A percentile compares a stretch with the other conserved stretches of the same genome.
phyloP scores from a whole-genome alignment of 2,888 invertebrate species.

The Caenorhabditis virilis region DNA sequence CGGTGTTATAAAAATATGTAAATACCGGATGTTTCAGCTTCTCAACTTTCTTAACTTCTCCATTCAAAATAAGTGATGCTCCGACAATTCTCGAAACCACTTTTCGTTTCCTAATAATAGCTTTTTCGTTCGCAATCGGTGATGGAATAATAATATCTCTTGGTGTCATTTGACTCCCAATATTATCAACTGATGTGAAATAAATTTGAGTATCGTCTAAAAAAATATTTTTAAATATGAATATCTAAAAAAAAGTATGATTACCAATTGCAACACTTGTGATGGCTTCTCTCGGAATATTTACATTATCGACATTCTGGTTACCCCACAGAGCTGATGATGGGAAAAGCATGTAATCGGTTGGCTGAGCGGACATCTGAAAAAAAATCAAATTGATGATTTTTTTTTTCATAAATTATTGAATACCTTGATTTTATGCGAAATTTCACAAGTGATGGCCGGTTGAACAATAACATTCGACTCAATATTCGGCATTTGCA shows the following conservation, averaged over 20 bases:
- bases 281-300: constrained; percentile 52
- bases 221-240: constrained; percentile 1
- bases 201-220: constrained; percentile 27
- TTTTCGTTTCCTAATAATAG: constrained; percentile 13
- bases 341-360: constrained; percentile 45
- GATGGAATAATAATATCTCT: constrained; percentile 13
- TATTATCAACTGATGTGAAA: constrained; percentile 30
- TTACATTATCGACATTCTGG: constrained; percentile 40
- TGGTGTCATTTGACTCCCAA: constrained; percentile 32
- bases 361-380: constrained; percentile 11
- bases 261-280: constrained; percentile 12
- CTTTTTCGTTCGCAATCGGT: constrained; percentile 5
- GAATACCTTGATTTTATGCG: constrained; percentile 16
- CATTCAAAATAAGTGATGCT: constrained; percentile 32
- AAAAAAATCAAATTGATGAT: background rate
- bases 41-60: constrained; percentile 22
- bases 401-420: background rate
- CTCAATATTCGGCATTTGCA: constrained; percentile 6
- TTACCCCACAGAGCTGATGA: constrained; percentile 44
- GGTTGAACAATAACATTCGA: constrained; percentile 30
- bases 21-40: constrained; percentile 23
- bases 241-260: background rate
- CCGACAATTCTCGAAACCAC: constrained; percentile 47
- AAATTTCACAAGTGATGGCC: constrained; percentile 17
- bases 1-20: background rate